Percentiles rank a stretch among this genome's conserved stretches.
Evolutionary conservation across 2,113 vertebrate species (phyloP).

Genomic region (Benitochromis conjunctus): DNA sequence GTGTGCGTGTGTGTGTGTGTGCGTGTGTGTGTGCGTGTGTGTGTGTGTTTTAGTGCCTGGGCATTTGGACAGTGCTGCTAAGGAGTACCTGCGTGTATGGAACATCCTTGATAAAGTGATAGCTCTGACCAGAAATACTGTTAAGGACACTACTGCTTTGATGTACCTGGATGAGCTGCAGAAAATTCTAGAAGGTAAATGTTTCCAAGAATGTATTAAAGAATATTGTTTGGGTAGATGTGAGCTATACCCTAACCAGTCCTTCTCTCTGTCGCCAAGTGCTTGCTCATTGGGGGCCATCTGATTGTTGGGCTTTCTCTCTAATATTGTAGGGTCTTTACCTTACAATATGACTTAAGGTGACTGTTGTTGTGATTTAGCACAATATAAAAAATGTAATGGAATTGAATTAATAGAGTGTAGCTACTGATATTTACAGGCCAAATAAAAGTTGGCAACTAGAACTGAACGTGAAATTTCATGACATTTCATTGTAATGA

Average conservation of each 20-base stretch:
- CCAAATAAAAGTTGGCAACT: neutral
- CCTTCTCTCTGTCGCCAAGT: neutral
- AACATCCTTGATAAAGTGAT: neutral
- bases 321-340: neutral
- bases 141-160: neutral
- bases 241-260: neutral
- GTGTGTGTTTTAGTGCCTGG: slow-evolving; percentile 9
- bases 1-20: neutral
- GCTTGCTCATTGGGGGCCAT: neutral
- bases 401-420: neutral
- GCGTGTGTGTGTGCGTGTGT: neutral
- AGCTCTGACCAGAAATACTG: neutral
- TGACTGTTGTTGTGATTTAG: neutral
- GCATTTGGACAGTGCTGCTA: neutral
- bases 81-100: slow-evolving; percentile 13
- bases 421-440: neutral
- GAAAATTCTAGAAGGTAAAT: neutral
- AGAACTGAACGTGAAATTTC: neutral
- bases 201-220: neutral
- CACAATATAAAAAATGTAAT: neutral
- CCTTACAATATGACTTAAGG: neutral
- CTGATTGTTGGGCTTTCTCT: neutral
- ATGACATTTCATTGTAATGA: neutral
- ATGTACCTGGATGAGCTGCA: slow-evolving; percentile 18
- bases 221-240: neutral